Conservation (phyloP, 1,140 invertebrate species). For the Aphis craccivora region DNA sequence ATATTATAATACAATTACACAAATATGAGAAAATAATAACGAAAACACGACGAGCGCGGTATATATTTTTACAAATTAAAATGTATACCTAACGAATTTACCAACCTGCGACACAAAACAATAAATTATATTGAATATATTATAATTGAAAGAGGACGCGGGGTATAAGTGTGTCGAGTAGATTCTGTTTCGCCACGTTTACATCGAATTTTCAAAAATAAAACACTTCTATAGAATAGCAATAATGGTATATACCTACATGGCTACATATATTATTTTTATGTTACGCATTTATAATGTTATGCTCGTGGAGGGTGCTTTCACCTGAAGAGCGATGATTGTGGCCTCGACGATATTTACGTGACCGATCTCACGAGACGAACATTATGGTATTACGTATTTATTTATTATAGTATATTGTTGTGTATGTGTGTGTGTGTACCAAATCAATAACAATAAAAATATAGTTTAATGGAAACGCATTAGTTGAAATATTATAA, state of each 20-base stretch:
- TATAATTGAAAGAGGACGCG: too few relatives aligned
- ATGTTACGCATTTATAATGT: neutral
- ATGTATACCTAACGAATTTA: neutral
- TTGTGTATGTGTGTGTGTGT: neutral
- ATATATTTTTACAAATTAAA: neutral
- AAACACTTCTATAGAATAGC: neutral
- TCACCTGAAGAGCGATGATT: neutral
- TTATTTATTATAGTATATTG: neutral
- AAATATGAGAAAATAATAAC: neutral
- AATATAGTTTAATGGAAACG: neutral
- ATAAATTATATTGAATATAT: neutral
- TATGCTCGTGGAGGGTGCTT: neutral
- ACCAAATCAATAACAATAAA: neutral
- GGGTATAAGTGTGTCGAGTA: neutral
- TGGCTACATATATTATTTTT: neutral
- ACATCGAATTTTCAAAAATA: neutral
- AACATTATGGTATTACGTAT: neutral
- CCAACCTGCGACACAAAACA: neutral
- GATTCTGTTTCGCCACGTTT: neutral
- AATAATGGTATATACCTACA: neutral
- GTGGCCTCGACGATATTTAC: neutral
- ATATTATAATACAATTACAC: neutral
- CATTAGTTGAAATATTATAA: neutral
- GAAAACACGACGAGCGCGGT: neutral
- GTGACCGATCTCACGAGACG: neutral